Conservation (phyloP, 2,888 invertebrate genomes). For the Mythimna lalbum region DNA sequence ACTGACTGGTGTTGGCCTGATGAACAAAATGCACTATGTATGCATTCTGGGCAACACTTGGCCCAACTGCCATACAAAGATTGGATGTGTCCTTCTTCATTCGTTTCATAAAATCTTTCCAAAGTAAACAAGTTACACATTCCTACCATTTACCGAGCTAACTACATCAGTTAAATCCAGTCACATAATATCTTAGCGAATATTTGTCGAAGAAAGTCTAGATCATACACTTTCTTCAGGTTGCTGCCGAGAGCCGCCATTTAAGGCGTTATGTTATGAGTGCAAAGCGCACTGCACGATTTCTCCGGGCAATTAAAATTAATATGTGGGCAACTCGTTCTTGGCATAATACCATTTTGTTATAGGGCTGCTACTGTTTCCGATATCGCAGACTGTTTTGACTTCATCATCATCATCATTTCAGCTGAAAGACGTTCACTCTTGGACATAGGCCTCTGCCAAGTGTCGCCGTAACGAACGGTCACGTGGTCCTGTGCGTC, state of each 20-base stretch:
- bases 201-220: slow-evolving; percentile 59
- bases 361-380: slow-evolving; percentile 41
- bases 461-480: too few species aligned
- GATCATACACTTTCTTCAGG: slow-evolving; percentile 44
- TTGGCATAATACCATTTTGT: slow-evolving; percentile 53
- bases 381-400: neutral
- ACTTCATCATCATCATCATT: too few species aligned
- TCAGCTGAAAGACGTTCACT: too few species aligned
- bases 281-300: slow-evolving; percentile 61
- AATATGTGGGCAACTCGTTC: slow-evolving; percentile 70
- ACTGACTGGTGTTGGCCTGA: too few species aligned
- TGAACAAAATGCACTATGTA: too few species aligned
- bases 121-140: slow-evolving; percentile 5
- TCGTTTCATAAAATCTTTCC: neutral
- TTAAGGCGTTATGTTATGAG: slow-evolving; percentile 62
- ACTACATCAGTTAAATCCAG: slow-evolving; percentile 3
- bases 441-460: too few species aligned
- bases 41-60: too few species aligned
- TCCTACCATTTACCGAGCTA: neutral
- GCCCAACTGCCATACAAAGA: too few species aligned
- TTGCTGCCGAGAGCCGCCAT: slow-evolving; percentile 42
- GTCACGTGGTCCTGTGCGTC: too few species aligned
- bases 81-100: too few species aligned
- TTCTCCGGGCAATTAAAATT: slow-evolving; percentile 73
- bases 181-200: slow-evolving; percentile 38